phyloP scores from a whole-genome alignment of 1,140 invertebrate species.

The Drosophila takahashii region DNA sequence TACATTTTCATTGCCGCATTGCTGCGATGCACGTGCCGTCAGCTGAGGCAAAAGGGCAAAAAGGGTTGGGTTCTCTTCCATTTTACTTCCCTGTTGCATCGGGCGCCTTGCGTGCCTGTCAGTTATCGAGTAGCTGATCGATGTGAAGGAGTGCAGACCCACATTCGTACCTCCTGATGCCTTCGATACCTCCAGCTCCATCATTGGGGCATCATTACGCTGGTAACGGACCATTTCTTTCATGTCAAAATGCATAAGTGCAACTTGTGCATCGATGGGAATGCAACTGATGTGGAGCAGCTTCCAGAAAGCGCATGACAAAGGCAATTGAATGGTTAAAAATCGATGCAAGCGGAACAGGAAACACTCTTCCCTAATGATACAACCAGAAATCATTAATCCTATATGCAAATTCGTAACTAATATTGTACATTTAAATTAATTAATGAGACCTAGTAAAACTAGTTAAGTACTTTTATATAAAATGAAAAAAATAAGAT shows the following conservation, averaged over 20 bases:
- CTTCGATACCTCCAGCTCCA: constrained; percentile 5
- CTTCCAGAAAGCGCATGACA: constrained; percentile 58
- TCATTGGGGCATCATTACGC: constrained; percentile 16
- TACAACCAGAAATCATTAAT: too few species aligned
- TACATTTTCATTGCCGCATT: constrained; percentile 63
- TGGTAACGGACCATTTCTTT: constrained; percentile 66
- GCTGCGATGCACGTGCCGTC: constrained; percentile 54
- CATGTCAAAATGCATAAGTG: constrained; percentile 75
- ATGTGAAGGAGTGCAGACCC: constrained; percentile 53
- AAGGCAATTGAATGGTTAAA: background rate
- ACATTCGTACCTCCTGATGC: constrained; percentile 42
- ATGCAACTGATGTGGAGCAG: constrained; percentile 55
- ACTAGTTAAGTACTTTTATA: too few species aligned
- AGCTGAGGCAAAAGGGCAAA: constrained; percentile 3
- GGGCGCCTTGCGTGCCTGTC: constrained; percentile 79
- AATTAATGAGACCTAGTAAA: too few species aligned
- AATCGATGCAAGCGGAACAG: too few species aligned
- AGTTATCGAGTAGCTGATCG: constrained; percentile 60
- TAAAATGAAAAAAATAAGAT: too few species aligned
- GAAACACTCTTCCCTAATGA: constrained; percentile 10
- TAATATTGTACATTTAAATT: background rate
- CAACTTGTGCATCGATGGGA: constrained; percentile 43
- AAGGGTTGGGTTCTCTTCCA: constrained; percentile 34
- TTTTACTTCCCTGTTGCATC: background rate
- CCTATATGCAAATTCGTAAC: too few species aligned